These are phyloP conservation scores for Habroteleia sp. DNA, from an alignment of 2,888 invertebrate species.

Conservation along the genomic window DNA sequence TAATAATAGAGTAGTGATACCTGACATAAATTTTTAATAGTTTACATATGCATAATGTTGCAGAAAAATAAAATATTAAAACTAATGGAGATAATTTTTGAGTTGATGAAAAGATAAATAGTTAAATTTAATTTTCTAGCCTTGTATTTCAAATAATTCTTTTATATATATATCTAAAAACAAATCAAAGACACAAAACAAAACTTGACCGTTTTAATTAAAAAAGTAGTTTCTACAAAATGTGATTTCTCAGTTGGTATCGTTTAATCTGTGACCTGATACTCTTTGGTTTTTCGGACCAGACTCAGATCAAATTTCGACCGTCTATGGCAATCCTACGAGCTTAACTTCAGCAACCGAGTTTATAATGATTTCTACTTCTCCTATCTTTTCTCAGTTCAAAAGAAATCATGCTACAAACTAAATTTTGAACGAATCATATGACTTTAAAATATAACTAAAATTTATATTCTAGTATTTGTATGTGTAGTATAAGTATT, in stretches of 20 bases:
- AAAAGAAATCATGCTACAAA: too few species aligned
- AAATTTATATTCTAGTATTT: too few species aligned
- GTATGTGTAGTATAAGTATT: too few species aligned
- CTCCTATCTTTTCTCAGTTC: too few species aligned
- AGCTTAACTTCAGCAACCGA: conserved; percentile 33
- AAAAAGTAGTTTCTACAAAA: conserved; percentile 8
- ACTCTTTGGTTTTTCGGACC: conserved; percentile 1
- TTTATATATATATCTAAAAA: too few species aligned
- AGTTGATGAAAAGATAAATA: too few species aligned
- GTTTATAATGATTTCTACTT: conserved; percentile 43
- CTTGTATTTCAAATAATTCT: too few species aligned
- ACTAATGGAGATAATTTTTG: background rate
- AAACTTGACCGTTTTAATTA: conserved; percentile 1
- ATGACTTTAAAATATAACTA: too few species aligned
- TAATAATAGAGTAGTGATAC: conserved; percentile 31
- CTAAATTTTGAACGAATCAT: too few species aligned
- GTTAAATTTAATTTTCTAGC: too few species aligned
- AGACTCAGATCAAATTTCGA: conserved; percentile 9
- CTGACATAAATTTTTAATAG: conserved; percentile 26
- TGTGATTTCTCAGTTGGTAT: conserved; percentile 5
- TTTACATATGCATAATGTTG: background rate
- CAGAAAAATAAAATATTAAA: background rate
- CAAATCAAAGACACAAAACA: too few species aligned
- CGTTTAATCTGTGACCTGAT: conserved; percentile 18
- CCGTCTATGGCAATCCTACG: conserved; percentile 31